Base-by-base conservation (phyloP, 2,113 vertebrate species). In the Bubalus kerabau region DNA sequence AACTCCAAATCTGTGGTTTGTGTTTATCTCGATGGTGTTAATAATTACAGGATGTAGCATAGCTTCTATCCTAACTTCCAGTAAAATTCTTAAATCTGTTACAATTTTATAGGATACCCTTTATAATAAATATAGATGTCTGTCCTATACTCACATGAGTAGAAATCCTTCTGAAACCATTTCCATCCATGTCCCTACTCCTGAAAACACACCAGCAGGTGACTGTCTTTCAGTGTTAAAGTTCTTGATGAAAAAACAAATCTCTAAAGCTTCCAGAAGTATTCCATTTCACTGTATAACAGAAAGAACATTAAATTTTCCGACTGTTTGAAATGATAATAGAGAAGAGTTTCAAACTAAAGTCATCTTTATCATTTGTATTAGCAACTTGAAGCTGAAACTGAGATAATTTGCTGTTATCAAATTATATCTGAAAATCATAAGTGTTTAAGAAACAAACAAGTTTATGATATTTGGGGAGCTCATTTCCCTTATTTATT, bases 51-150 rank as follows among this genome's bases (percentile, higher is more conserved):
- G 74, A 16, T 62, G 4, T 46, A 90, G 94, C 95, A 19, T 46
- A 94, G 76, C 60, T 86, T 88, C 4, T 40, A 0, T 19, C 40
- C 30, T 86, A 95, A 93, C 85, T 92, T 94, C 56, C 60, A 90
- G 81, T 36, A 93, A 97, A 97, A 59, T 76, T 48, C 54, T 90
- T 81, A 95, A 81, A 43, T 94, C 67, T 43, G 67, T 85, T 92
- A 80, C 7, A 56, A n/a, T 92, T 92, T 91, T 88, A 16, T 7
- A 87, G 21, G 48, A n/a, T 64, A 16, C 50, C 86, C 81, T 93
- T 60, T 15, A 64, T 74, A 80, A 46, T 90, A 87, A 74, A 71
- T 59, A 59, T 40, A 52, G 40, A 59, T 96, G 1, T 86, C 89
- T n/a, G 15, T 85, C 54, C 19, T 67, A 0, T 78, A 71, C 7